These are phyloP conservation scores for Volucella bombylans DNA, from an alignment of 2,888 invertebrate species.

Conservation along the genomic window DNA sequence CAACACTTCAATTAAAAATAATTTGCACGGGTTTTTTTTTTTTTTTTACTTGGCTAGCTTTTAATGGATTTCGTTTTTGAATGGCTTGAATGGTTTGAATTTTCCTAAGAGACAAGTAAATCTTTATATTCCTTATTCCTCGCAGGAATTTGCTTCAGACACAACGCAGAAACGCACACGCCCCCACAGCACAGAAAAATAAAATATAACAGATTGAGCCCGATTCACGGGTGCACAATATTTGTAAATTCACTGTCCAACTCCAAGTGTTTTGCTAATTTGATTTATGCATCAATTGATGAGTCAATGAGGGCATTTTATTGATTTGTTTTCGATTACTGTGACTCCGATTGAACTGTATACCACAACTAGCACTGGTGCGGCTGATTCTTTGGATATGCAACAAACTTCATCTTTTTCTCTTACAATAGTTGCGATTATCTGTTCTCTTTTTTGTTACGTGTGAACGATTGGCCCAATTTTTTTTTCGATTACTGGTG, in stretches of 20 bases:
- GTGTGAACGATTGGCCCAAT: background rate
- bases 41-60: background rate
- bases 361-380: background rate
- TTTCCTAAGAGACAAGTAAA: too few relatives aligned
- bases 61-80: background rate
- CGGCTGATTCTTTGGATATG: background rate
- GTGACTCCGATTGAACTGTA: constrained; percentile 4
- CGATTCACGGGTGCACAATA: constrained; percentile 30
- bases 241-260: constrained; percentile 12
- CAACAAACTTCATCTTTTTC: constrained; percentile 53
- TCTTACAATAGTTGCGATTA: constrained; percentile 19
- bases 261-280: background rate
- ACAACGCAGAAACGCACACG: constrained; percentile 50
- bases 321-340: constrained; percentile 23
- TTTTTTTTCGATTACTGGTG: background rate
- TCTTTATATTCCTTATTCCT: background rate
- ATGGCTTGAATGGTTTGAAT: too few relatives aligned
- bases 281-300: background rate
- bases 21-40: background rate
- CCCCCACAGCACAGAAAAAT: constrained; percentile 43
- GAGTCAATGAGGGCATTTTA: constrained; percentile 14
- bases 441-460: constrained; percentile 22
- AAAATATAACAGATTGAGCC: constrained; percentile 5
- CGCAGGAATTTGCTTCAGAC: background rate
- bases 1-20: constrained; percentile 27